Evolutionary conservation across 1,140 invertebrate genomes (phyloP), one percentile per base, ranked within the genome.

Genomic region (Eumeta japonica): DNA sequence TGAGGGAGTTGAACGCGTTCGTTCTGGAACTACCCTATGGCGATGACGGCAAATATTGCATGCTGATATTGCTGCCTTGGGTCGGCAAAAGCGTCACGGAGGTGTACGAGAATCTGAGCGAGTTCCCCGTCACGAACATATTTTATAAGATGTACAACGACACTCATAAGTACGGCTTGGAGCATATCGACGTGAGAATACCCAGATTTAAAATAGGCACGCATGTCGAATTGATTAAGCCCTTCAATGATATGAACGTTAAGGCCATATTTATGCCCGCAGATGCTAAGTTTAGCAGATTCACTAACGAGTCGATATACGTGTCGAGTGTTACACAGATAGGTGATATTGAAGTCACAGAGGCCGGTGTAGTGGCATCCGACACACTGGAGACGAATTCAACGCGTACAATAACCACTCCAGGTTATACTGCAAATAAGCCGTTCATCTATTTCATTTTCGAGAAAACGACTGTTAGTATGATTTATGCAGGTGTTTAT

Each of bases 331-430:
- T 76, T 12, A 56, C 90, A 10, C 90, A 92, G 52, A 87, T 88
- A 52, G 84, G 87, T 10, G 86, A 84, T 53, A 87, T 93, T 51
- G 83, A 89, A 55, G 84, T 92, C 0, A 84, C 87, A 39, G 89
- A 92, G 65, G 76, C 87, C 42, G 89, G 89, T 16, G 89, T 84
- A 7, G 79, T 86, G 11, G 88, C 88, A 5, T 79, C 83, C 4
- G 87, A 87, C 0, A 79, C 79, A 10, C 81, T 86, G 0, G 52
- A 55, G 2, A 64, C 68, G 1, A 58, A 49, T 30, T 62, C 70
- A 28, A 41, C 67, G 5, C 80, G 83, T 41, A 82, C 81, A 47
- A 75, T 76, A 30, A 70, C 78, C 1, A 70, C 81, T n/a, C 81
- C 82, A 0, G 74, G 65, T 32, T 80, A 83, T 42, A 50, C 70